These are phyloP conservation scores for Oryzias sinensis DNA, from an alignment of 2,797 vertebrate genomes.

Conservation along the genomic window DNA sequence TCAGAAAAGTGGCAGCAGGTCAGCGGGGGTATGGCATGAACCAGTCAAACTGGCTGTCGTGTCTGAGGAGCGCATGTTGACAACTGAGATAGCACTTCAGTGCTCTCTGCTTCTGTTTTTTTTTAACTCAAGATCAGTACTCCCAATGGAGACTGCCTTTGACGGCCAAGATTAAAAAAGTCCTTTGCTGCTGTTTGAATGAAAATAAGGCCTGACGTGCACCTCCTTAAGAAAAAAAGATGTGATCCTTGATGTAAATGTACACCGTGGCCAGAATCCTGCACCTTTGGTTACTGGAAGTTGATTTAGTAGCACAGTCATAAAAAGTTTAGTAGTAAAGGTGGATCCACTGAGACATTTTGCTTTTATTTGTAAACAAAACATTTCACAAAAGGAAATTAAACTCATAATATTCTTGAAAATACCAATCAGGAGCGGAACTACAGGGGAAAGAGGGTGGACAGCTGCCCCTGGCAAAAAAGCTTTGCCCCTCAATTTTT, in stretches of 20 bases:
- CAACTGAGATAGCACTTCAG: constrained; percentile 60
- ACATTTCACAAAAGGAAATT: constrained; percentile 1
- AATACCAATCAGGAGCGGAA: too few species aligned
- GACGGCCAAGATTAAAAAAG: constrained; percentile 77
- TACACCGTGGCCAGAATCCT: constrained; percentile 80
- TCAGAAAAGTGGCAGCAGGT: constrained; percentile 62
- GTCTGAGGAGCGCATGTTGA: constrained; percentile 59
- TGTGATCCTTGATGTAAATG: constrained; percentile 85
- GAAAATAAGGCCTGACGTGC: constrained; percentile 86
- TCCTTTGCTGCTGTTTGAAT: constrained; percentile 83
- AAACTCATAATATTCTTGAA: constrained; percentile 2
- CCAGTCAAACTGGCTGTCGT: constrained; percentile 56
- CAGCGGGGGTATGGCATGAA: constrained; percentile 38
- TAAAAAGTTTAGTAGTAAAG: constrained; percentile 69
- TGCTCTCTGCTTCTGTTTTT: constrained; percentile 32
- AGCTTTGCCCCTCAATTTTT: too few species aligned
- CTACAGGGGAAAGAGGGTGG: too few species aligned
- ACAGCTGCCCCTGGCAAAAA: too few species aligned
- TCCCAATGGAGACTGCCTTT: constrained; percentile 73
- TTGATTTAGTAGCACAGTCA: constrained; percentile 74
- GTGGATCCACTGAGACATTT: neutral
- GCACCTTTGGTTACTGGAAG: constrained; percentile 71
- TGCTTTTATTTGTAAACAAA: neutral
- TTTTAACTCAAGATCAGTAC: constrained; percentile 73
- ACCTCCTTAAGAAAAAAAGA: constrained; percentile 85